Conservation (phyloP, 2,797 vertebrate genomes). For the Arnoldichthys spilopterus region DNA sequence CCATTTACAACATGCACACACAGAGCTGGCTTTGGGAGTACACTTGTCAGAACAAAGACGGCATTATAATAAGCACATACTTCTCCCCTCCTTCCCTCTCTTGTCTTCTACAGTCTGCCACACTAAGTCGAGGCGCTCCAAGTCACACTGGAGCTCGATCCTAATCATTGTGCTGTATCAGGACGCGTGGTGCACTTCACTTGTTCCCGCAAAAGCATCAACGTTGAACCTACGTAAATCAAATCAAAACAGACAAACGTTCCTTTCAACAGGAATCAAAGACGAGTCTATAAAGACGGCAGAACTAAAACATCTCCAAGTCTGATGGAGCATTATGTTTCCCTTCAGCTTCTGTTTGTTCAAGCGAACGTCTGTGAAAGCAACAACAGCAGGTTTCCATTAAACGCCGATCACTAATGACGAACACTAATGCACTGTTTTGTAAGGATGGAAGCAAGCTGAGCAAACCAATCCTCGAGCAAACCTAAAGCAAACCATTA, state of each 20-base stretch:
- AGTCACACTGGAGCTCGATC: not conserved
- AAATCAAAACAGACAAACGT: not conserved
- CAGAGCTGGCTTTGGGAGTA: constrained; percentile 69
- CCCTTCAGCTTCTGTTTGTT: not conserved
- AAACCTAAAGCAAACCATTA: not conserved
- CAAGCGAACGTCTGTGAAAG: not conserved
- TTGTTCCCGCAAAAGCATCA: not conserved
- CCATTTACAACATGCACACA: constrained; percentile 79
- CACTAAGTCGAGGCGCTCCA: not conserved
- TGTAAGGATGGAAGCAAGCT: not conserved
- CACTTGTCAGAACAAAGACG: constrained; percentile 75
- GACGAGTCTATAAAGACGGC: not conserved
- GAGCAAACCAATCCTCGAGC: not conserved
- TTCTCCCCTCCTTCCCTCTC: constrained; percentile 55
- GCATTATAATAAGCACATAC: constrained; percentile 67
- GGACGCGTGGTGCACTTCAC: not conserved
- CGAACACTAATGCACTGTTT: not conserved
- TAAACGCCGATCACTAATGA: not conserved
- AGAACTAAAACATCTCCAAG: not conserved
- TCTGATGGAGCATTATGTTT: not conserved
- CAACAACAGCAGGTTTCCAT: constrained; percentile 2
- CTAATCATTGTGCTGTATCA: constrained; percentile 28
- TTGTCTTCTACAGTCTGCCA: constrained; percentile 10
- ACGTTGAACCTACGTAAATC: not conserved
- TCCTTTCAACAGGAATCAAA: not conserved